Base-by-base conservation (phyloP, 2,888 invertebrate species). In the Amitus sp. region DNA sequence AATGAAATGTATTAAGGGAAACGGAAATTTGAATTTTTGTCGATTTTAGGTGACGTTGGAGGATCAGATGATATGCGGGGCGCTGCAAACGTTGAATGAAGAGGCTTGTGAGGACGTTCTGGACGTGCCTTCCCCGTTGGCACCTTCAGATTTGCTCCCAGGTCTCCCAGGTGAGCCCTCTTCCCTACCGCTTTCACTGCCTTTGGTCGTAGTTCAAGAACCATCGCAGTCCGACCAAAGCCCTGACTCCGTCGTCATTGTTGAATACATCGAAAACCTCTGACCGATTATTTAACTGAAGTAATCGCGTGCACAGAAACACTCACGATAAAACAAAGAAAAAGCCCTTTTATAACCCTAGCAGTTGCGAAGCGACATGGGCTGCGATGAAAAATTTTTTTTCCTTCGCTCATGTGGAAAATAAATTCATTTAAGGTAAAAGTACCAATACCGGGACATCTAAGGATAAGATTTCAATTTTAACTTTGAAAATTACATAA, bases 41-140 rank as follows among this genome's bases (percentile, higher is more conserved):
- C n/a, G n/a, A 12, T 46, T 72, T 15, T 82, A 96, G 95, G 94
- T 96, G 55, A 95, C 95, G 0, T 85, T 96, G 70, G 96, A 96
- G 83, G 95, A 96, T 80, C 95, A 95, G 83, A 94, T 95, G 94
- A 95, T 96, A 69, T 94, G 94, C 83, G 95, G 95, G 62, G 95
- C 95, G 1, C 84, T 96, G 58, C 95, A 95, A 83, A 94, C 95
- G 0, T 85, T 96, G 27, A 96, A 94, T 83, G 95, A 96, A 84
- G 95, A 95, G 83, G 95, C 95, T 5, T 89, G 92, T 81, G 95
- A 96, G 84, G 95, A 96, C 84, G 94, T 95, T 39, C 83, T 93
- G 69, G 92, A 93, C 78, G 92, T 82, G 49, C 80, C 82, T 54
- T 69, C 79, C 19, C 69, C 71, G 28, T 70, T 69, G 49, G 65